These are phyloP conservation scores for Hemistola chrysoprasaria DNA, from an alignment of 2,888 invertebrate species.

Conservation along the genomic window DNA sequence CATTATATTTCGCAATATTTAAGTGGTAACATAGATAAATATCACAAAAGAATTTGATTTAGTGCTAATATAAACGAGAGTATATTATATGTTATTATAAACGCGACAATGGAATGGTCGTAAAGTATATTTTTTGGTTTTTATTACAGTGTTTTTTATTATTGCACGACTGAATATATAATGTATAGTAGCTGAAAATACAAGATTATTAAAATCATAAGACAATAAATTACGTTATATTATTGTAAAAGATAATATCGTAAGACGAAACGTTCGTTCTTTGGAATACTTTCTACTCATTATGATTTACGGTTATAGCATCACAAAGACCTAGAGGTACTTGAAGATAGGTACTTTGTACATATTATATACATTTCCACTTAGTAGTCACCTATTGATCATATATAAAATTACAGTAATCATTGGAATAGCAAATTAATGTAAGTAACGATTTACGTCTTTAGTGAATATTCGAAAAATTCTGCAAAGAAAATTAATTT, in stretches of 20 bases:
- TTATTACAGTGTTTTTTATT: slow-evolving; percentile 14
- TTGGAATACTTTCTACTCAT: no score
- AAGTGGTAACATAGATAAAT: slow-evolving; percentile 37
- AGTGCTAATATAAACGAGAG: slow-evolving; percentile 26
- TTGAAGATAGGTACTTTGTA: no score
- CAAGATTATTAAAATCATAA: slow-evolving; percentile 1
- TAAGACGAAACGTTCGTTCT: no score
- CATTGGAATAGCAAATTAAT: no score
- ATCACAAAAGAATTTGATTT: slow-evolving; percentile 44
- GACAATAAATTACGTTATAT: slow-evolving; percentile 25
- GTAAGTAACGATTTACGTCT: no score
- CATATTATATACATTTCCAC: no score
- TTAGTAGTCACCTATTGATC: no score
- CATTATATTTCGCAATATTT: slow-evolving; percentile 41
- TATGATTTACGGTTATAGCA: no score
- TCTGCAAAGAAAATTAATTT: slow-evolving; percentile 23
- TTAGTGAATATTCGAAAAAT: slow-evolving; percentile 23
- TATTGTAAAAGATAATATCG: slow-evolving; percentile 19
- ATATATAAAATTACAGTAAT: no score
- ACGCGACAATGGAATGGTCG: slow-evolving; percentile 24
- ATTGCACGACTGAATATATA: slow-evolving; percentile 7
- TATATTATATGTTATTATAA: slow-evolving; percentile 26
- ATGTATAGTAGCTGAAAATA: slow-evolving; percentile 2
- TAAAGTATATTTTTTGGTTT: slow-evolving; percentile 25
- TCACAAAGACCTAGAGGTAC: no score